phyloP scores from a whole-genome alignment of 2,113 vertebrate genomes.

The Castor canadensis region DNA sequence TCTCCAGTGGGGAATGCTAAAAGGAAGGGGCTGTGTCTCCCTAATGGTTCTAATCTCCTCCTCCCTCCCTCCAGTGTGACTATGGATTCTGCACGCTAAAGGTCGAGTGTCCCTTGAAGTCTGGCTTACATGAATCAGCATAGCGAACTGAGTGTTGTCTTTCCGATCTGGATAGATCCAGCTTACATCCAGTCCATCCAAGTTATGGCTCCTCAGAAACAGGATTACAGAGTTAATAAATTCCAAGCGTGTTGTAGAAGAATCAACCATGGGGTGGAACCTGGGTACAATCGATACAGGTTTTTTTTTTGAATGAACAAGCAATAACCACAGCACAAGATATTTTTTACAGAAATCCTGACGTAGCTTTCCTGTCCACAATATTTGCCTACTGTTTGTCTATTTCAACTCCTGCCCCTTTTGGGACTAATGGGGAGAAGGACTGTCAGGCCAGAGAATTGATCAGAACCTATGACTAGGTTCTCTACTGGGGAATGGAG shows the following conservation, averaged over 20 bases:
- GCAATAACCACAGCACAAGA: not conserved
- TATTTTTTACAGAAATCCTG: not conserved
- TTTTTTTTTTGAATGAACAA: not conserved
- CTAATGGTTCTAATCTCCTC: not conserved
- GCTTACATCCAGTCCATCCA: constrained; percentile 84
- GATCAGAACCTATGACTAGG: not conserved
- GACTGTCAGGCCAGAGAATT: not conserved
- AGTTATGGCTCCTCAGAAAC: constrained; percentile 80
- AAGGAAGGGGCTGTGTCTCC: not conserved
- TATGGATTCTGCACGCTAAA: not conserved
- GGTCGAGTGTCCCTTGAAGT: not conserved
- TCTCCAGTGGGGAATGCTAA: not conserved
- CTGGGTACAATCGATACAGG: constrained; percentile 49
- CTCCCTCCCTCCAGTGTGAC: not conserved
- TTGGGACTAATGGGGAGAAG: not conserved
- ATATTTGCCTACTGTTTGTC: not conserved
- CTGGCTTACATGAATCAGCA: constrained; percentile 78
- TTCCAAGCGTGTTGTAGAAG: constrained; percentile 67
- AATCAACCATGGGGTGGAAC: constrained; percentile 81
- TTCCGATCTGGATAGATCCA: constrained; percentile 83
- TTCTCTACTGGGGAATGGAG: not conserved
- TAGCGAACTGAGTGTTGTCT: constrained; percentile 76
- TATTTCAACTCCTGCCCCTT: not conserved
- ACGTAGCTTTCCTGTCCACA: not conserved
- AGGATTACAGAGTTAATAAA: constrained; percentile 80